Evolutionary conservation across 1,140 invertebrate genomes (phyloP).

Genomic region (Sycobia sp.): DNA sequence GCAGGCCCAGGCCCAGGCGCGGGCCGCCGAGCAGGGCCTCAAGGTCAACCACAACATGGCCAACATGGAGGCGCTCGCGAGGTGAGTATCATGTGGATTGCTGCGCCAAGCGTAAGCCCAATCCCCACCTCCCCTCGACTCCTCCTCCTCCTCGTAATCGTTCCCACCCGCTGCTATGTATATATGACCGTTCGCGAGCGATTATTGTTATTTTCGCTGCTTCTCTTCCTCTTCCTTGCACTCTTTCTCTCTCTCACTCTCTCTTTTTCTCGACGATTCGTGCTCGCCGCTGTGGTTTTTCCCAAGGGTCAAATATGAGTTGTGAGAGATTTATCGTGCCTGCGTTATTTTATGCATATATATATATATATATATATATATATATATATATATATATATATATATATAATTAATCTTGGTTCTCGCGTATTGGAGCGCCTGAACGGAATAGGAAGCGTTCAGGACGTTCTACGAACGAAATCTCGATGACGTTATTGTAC

Average conservation of each 20-base stretch:
- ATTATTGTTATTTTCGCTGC: slow-evolving; percentile 34
- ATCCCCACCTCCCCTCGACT: not conserved
- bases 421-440: too few relatives aligned
- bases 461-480: too few relatives aligned
- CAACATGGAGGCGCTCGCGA: slow-evolving; percentile 84
- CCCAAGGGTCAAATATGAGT: not conserved
- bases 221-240: not conserved
- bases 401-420: too few relatives aligned
- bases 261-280: not conserved
- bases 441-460: too few relatives aligned
- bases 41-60: slow-evolving; percentile 75
- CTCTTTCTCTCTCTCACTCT: not conserved
- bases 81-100: slow-evolving; percentile 69
- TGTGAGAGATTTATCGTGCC: slow-evolving; percentile 24
- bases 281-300: not conserved
- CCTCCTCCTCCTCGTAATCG: too few relatives aligned
- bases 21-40: slow-evolving; percentile 58
- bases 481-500: too few relatives aligned
- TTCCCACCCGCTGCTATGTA: not conserved
- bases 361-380: too few relatives aligned
- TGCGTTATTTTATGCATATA: too few relatives aligned
- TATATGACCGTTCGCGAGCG: not conserved
- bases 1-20: slow-evolving; percentile 58
- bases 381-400: too few relatives aligned
- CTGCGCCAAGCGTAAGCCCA: not conserved